A percentile compares a stretch with the other conserved stretches of the same genome.
Evolutionary conservation across 2,113 vertebrate genomes (phyloP).

Genomic region (Trichechus manatus): DNA sequence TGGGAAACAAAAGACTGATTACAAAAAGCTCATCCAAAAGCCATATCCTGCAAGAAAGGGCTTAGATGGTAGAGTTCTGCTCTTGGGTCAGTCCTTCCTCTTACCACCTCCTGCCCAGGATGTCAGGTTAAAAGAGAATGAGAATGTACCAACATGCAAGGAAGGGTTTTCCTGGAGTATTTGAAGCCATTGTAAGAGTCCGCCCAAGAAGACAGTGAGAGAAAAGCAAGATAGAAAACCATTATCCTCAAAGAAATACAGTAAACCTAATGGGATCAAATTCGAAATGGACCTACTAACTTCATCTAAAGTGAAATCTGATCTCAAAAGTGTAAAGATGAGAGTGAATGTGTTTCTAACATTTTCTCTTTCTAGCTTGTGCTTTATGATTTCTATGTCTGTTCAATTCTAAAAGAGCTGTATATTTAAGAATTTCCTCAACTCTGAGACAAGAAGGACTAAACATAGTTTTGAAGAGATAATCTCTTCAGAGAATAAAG

Average conservation of each 20-base stretch:
- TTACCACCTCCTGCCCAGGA: neutral
- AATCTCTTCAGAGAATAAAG: conserved; percentile 40
- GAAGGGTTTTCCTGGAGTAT: neutral
- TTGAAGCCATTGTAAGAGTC: conserved; percentile 21
- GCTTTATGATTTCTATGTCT: conserved; percentile 35
- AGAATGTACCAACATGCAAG: neutral
- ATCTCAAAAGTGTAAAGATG: conserved; percentile 44
- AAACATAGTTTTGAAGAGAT: conserved; percentile 43
- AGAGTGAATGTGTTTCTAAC: conserved; percentile 16
- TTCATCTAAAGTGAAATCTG: conserved; percentile 55
- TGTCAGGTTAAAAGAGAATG: conserved; percentile 39
- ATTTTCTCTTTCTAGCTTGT: neutral
- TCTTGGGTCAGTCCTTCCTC: neutral
- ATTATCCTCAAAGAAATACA: neutral
- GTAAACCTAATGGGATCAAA: conserved; percentile 32
- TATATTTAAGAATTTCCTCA: conserved; percentile 54
- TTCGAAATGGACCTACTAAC: conserved; percentile 2
- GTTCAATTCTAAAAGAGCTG: conserved; percentile 40
- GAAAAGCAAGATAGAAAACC: neutral
- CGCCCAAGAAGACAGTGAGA: conserved; percentile 35
- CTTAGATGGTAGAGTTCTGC: neutral
- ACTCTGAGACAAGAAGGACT: conserved; percentile 52
- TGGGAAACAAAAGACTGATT: conserved; percentile 69
- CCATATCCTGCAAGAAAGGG: conserved; percentile 11
- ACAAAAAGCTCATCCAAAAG: conserved; percentile 40